Evolutionary conservation across 2,113 vertebrate species (phyloP).

Genomic region (Lepisosteus osseus): DNA sequence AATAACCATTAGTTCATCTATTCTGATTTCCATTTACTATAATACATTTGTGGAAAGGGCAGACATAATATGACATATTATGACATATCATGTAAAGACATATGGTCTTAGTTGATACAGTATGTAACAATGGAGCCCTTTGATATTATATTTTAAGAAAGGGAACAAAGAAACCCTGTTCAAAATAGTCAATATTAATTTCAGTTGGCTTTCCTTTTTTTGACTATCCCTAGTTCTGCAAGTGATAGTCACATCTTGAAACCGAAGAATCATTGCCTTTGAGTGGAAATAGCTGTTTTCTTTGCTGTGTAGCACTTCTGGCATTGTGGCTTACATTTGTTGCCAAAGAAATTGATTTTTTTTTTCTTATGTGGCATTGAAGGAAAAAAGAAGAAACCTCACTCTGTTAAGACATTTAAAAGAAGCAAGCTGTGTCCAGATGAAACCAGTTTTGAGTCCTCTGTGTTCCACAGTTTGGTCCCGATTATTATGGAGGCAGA

Average conservation of each 20-base stretch:
- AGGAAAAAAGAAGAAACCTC: too few relatives aligned
- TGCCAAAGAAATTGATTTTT: neutral
- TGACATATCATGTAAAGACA: too few relatives aligned
- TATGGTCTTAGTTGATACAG: too few relatives aligned
- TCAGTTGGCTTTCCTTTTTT: constrained; percentile 13
- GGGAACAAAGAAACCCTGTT: neutral
- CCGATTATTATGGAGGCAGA: constrained; percentile 8
- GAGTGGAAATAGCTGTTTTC: too few relatives aligned
- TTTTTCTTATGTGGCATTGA: neutral
- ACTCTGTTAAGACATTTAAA: too few relatives aligned
- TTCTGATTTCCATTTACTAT: neutral
- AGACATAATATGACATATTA: too few relatives aligned
- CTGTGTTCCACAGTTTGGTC: neutral
- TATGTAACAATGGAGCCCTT: too few relatives aligned
- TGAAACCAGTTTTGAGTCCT: too few relatives aligned
- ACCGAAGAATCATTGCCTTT: constrained; percentile 11
- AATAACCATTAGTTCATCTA: neutral
- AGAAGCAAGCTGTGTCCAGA: too few relatives aligned
- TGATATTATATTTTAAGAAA: too few relatives aligned
- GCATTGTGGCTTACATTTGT: neutral
- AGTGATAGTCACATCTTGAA: constrained; percentile 19
- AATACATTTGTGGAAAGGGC: too few relatives aligned
- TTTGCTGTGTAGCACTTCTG: neutral
- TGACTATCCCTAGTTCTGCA: constrained; percentile 13
- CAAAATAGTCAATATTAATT: constrained; percentile 1